These are phyloP conservation scores for Tortrix viridana DNA, from an alignment of 2,888 invertebrate species.

Conservation along the genomic window DNA sequence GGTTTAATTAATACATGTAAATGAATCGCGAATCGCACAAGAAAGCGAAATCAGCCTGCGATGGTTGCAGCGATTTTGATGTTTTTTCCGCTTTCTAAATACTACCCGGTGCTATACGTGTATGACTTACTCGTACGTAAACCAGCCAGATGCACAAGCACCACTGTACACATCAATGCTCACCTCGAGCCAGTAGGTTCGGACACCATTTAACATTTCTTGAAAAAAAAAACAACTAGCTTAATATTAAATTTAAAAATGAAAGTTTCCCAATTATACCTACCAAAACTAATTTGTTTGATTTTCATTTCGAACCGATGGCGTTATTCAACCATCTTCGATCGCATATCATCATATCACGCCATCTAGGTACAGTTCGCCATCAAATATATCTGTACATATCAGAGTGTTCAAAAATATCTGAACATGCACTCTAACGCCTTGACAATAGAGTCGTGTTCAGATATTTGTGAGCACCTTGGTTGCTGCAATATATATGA, in stretches of 20 bases:
- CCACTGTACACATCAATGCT: background rate
- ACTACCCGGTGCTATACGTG: conserved; percentile 50
- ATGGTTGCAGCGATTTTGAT: conserved; percentile 67
- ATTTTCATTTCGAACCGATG: conserved; percentile 7
- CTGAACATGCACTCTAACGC: too few relatives aligned
- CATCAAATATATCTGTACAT: too few relatives aligned
- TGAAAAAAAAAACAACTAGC: too few relatives aligned
- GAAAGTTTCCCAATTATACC: background rate
- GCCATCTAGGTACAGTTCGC: too few relatives aligned
- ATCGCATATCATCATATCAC: conserved; percentile 17
- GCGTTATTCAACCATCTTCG: background rate
- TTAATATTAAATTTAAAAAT: too few relatives aligned
- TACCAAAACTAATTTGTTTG: conserved; percentile 1
- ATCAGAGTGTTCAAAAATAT: too few relatives aligned
- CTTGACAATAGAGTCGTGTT: too few relatives aligned
- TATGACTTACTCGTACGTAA: conserved; percentile 18
- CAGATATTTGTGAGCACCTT: too few relatives aligned
- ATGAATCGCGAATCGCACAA: conserved; percentile 52
- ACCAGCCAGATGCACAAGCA: conserved; percentile 17
- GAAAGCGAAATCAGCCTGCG: conserved; percentile 73
- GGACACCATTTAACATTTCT: too few relatives aligned
- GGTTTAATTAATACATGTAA: conserved; percentile 59
- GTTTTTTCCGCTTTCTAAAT: conserved; percentile 80
- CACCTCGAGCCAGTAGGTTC: too few relatives aligned
- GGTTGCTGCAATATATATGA: too few relatives aligned